Conservation (phyloP, 2,888 invertebrate genomes). For the Lasius platythorax region DNA sequence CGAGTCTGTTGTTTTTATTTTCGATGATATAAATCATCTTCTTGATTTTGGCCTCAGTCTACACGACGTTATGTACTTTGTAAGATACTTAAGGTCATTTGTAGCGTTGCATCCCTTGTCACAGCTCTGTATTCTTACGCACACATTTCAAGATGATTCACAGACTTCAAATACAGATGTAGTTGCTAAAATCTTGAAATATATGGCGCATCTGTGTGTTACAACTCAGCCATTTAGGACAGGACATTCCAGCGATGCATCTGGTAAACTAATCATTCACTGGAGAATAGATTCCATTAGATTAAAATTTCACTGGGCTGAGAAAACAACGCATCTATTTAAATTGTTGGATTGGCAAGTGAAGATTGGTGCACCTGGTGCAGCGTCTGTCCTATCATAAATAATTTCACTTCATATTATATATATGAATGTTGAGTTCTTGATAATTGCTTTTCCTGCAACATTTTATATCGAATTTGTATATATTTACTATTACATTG, state of each 20-base stretch:
- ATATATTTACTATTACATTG: not conserved
- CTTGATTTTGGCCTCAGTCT: conserved; percentile 89
- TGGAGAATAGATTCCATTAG: conserved; percentile 80
- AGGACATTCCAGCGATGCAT: conserved; percentile 91
- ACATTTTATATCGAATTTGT: not conserved
- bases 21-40: conserved; percentile 92
- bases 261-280: conserved; percentile 89
- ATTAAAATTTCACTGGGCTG: conserved; percentile 78
- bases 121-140: conserved; percentile 80
- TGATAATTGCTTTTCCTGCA: conserved; percentile 32
- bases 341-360: conserved; percentile 92
- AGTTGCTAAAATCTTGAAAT: conserved; percentile 88
- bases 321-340: conserved; percentile 87
- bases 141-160: conserved; percentile 86
- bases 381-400: conserved; percentile 67
- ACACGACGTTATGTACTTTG: conserved; percentile 82
- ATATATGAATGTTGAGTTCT: not conserved
- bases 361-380: conserved; percentile 91
- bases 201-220: conserved; percentile 89
- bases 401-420: not conserved
- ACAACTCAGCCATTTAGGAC: conserved; percentile 90
- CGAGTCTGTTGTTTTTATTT: conserved; percentile 87
- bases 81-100: conserved; percentile 80
- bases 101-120: conserved; percentile 72
- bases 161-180: conserved; percentile 86